Base-by-base conservation (phyloP, 2,888 invertebrate species). In the Sphaeridia pumilis region DNA sequence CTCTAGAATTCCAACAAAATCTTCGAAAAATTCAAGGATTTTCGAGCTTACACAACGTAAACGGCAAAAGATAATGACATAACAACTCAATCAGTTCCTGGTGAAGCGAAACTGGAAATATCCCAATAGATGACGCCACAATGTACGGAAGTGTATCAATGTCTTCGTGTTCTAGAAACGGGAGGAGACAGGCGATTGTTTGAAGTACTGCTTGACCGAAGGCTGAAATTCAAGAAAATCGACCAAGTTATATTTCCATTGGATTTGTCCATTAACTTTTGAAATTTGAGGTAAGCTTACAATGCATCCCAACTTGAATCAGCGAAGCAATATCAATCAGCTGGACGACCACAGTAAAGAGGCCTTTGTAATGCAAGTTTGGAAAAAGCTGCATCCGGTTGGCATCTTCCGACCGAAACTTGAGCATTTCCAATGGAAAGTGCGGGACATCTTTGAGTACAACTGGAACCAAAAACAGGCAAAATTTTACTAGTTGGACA, bases 401-500 rank as follows among this genome's bases (percentile, higher is more conserved):
- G 1, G 79, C 75, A 72, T 95, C 94, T 71, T 85, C 83, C 68
- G 87, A 84, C 24, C 89, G 83, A 60, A 83, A 82, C 59, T 87
- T 84, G 62, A 93, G 81, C 79, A 92, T 86, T 70, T 92, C 89
- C 61, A 90, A 76, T 2, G 94, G 92, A 14, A 90, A 88, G 65
- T 84, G 84, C 21, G 89, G 87, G 49, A 95, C 93, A 79, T 98
- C 97, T 75, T 93, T 95, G 59, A 97, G 76, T 58, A 98, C 87
- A 72, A 92, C 97, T 87, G 67, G 59, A 69, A 71, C 27, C 36
- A 36, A 26, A 38, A n/a, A 43, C 5, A 26, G n/a, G 24, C 31
- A 54, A 22, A 26, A 35, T 5, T 25, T 41, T 51, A 44, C n/a
- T n/a, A n/a, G n/a, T n/a, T n/a, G n/a, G n/a, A n/a, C n/a, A n/a